Evolutionary conservation across 2,888 invertebrate species (phyloP), one percentile per base, ranked within the genome.

Genomic region (Galerucella nymphaeae): DNA sequence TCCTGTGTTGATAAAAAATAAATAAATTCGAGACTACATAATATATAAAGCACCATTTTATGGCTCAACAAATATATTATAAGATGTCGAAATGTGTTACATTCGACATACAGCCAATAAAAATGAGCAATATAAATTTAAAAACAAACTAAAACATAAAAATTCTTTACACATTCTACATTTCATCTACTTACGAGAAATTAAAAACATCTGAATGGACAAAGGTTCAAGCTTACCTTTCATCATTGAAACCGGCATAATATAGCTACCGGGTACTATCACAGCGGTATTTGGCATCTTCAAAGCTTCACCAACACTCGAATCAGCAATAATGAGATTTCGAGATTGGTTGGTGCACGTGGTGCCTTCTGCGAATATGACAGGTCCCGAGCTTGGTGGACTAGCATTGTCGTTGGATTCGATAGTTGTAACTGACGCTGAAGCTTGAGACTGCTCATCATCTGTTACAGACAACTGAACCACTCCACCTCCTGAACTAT

Each of bases 201-300:
- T 13, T 63, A 48, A 73, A 48, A 70, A 57, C 50, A 67, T 23
- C 55, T 61, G 62, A 66, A 70, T 58, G 20, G 57, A 14, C 11
- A 66, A 57, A 67, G n/a, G 30, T 66, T 70, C 72, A 75, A 71
- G 48, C 73, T 74, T 75, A 77, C 77, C 90, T 85, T 93, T 93
- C 72, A 93, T 89, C 88, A 93, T 89, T 3, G 92, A 92, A 78
- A 93, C 91, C 0, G 93, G 93, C 78, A 93, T 85, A 73, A 93
- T 89, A 79, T 93, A 93, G 84, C 93, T 93, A 0, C 92, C 91
- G n/a, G 92, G 92, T 84, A 93, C 91, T 57, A 93, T 84, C 9
- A 93, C 91, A 2, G 92, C 91, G 0, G 92, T 89, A 5, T 91
- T 91, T 13, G 91, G 88, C 67, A 91, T 88, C 70, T 91, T 90